Base-by-base conservation (phyloP, 2,113 vertebrate species). In the Sebastes schlegelii region DNA sequence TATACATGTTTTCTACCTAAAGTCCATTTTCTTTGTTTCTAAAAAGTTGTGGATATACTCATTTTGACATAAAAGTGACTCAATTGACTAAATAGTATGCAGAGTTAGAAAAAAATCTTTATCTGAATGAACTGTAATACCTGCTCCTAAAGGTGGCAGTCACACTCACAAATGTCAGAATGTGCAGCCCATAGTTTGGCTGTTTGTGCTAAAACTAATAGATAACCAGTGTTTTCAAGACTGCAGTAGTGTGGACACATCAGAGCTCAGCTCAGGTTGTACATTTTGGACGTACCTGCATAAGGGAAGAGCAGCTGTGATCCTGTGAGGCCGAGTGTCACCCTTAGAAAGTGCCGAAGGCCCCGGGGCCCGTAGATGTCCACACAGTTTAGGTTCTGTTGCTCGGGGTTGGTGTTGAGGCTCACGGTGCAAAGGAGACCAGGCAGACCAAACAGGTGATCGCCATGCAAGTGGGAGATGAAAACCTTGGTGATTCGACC, bases 381-480 rank as follows among this genome's bases (percentile, higher is more conserved):
- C 2, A 99, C 86, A 0, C 95, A 94, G 0, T 84, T 87, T 0
- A 61, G 61, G 19, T 62, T 77, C 48, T 91, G 96, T 64, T 71
- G 79, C 0, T 90, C 87, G 0, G 95, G 66, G 90, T 74, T 92
- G 0, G 90, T 95, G 88, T 97, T 97, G 5, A 99, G 95, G 79
- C 97, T 98, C 11, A 99, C 89, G 0, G 97, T 99, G 88, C 98
- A 99, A 46, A 99, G 95, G 11, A 99, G 95, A 66, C 98, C 98
- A 0, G 98, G 98, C 0, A 99, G 96, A 0, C 98, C 97, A 34
- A 98, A 99, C 1, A 99, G 45, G 91, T 99, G 98, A 77, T 99
- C 98, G 0, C 98, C 97, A 11, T 99, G 98, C 7, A 99, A 92
- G 66, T 99, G 98, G 0, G 97, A 98, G 71, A 99, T 98, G 92